Conservation (phyloP, 2,113 vertebrate species). For the Azemiops feae region DNA sequence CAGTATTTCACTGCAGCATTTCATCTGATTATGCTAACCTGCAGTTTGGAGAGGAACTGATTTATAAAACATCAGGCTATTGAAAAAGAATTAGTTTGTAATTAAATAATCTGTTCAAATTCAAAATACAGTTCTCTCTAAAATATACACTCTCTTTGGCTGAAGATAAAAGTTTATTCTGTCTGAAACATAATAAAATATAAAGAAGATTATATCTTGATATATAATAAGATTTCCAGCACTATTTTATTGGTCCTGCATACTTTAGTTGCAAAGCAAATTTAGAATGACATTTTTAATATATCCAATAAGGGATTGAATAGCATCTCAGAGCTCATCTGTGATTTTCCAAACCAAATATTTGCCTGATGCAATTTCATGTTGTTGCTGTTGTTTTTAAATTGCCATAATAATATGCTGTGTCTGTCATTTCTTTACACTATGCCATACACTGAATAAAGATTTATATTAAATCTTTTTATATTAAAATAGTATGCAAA, state of each 20-base stretch:
- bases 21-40: background rate
- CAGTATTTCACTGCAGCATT: constrained; percentile 4
- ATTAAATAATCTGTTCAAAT: constrained; percentile 10
- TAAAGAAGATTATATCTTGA: constrained; percentile 1
- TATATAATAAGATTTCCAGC: constrained; percentile 11
- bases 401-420: background rate
- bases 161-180: background rate
- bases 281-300: constrained; percentile 25
- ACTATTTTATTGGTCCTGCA: constrained; percentile 10
- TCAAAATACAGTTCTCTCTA: background rate
- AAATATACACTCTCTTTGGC: background rate
- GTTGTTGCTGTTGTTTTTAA: background rate
- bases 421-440: background rate
- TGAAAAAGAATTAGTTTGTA: constrained; percentile 14
- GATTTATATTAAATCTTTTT: background rate
- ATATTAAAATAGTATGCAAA: background rate
- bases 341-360: constrained; percentile 1
- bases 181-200: constrained; percentile 4
- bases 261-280: constrained; percentile 18
- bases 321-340: background rate
- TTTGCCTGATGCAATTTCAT: background rate
- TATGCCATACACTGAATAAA: background rate
- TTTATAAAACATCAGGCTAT: constrained; percentile 4
- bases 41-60: background rate
- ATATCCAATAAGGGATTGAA: background rate